A percentile compares a stretch with the other conserved stretches of the same genome.
These are phyloP conservation scores for Phthorimaea operculella DNA, from an alignment of 1,140 invertebrate genomes.

Conservation along the genomic window DNA sequence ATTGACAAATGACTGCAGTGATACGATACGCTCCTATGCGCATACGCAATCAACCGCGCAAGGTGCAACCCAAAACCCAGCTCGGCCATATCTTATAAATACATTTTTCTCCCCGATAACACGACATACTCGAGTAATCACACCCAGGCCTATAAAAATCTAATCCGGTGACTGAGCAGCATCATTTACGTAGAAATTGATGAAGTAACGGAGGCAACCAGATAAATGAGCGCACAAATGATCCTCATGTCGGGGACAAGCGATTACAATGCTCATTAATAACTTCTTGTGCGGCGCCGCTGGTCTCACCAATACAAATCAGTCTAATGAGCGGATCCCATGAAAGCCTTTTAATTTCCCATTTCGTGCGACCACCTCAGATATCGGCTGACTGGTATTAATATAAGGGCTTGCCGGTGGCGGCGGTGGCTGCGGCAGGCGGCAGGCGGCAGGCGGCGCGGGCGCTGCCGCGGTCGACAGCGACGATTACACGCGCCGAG, in stretches of 20 bases:
- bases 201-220: slow-evolving; percentile 12
- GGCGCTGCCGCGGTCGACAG: slow-evolving; percentile 39
- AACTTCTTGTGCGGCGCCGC: slow-evolving; percentile 46
- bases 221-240: slow-evolving; percentile 41
- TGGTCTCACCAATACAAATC: slow-evolving; percentile 44
- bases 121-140: slow-evolving; percentile 12
- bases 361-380: slow-evolving; percentile 49
- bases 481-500: slow-evolving; percentile 40
- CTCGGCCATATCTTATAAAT: not conserved
- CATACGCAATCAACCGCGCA: not conserved
- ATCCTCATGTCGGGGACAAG: slow-evolving; percentile 33
- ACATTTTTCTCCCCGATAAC: slow-evolving; percentile 16
- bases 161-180: slow-evolving; percentile 9
- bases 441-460: slow-evolving; percentile 25
- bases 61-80: not conserved
- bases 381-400: slow-evolving; percentile 60
- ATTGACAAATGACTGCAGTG: slow-evolving; percentile 38
- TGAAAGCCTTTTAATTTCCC: slow-evolving; percentile 66
- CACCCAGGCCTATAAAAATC: slow-evolving; percentile 1
- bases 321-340: slow-evolving; percentile 57
- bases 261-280: slow-evolving; percentile 51
- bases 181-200: slow-evolving; percentile 13
- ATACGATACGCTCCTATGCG: slow-evolving; percentile 17
- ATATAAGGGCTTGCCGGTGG: slow-evolving; percentile 45
- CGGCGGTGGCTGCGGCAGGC: slow-evolving; percentile 32